Evolutionary conservation across 2,113 vertebrate genomes (phyloP).

Genomic region (Sander lucioperca): DNA sequence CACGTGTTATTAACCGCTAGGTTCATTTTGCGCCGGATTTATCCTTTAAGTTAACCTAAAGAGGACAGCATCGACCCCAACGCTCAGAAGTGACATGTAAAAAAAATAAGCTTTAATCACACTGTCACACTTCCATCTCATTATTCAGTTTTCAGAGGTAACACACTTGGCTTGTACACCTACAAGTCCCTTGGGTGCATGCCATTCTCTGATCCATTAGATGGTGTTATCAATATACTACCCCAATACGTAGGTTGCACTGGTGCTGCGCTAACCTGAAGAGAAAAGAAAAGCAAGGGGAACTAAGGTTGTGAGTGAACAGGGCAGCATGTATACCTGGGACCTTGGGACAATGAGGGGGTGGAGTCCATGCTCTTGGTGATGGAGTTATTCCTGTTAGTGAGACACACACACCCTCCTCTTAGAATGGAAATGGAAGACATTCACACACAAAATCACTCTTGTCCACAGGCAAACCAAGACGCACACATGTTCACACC

Average conservation of each 20-base stretch:
- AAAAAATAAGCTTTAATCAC: constrained; percentile 29
- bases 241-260: not conserved
- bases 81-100: constrained; percentile 8
- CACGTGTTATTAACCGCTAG: no score
- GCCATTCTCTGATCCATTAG: constrained; percentile 59
- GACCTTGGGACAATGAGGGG: constrained; percentile 69
- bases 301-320: constrained; percentile 29
- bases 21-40: no score
- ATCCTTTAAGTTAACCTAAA: not conserved
- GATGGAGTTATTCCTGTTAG: constrained; percentile 87
- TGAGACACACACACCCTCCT: constrained; percentile 80
- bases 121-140: not conserved
- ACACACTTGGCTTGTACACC: not conserved
- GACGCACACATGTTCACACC: constrained; percentile 24
- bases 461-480: constrained; percentile 17
- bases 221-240: constrained; percentile 56
- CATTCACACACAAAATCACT: constrained; percentile 27
- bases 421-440: constrained; percentile 71
- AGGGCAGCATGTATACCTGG: constrained; percentile 77
- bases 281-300: constrained; percentile 33
- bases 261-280: constrained; percentile 39
- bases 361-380: constrained; percentile 81
- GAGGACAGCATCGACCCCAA: constrained; percentile 19
- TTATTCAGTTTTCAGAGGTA: constrained; percentile 7
- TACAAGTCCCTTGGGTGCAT: constrained; percentile 15